Percentiles rank a stretch among this genome's conserved stretches.
Conservation (phyloP, 2,888 invertebrate species). For the Athrips mouffetella region DNA sequence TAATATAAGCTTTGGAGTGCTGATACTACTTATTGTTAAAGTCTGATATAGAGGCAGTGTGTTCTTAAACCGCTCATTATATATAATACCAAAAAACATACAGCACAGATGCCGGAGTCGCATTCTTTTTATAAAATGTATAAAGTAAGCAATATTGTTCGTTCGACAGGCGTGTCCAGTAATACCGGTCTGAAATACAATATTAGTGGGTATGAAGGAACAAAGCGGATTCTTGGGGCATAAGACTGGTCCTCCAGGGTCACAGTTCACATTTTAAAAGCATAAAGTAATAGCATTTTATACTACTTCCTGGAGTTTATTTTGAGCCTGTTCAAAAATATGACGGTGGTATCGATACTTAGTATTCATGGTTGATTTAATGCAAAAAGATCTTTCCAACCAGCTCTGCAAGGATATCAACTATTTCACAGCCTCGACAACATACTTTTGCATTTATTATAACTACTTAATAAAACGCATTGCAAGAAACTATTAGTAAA, state of each 20-base stretch:
- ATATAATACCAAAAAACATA: too few relatives aligned
- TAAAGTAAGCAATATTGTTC: neutral
- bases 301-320: slow-evolving; percentile 10
- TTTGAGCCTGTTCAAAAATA: neutral
- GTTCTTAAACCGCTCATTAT: neutral
- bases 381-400: slow-evolving; percentile 7
- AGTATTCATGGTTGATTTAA: slow-evolving; percentile 1
- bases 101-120: too few relatives aligned
- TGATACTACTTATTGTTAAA: slow-evolving; percentile 9
- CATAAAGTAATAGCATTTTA: slow-evolving; percentile 3
- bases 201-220: neutral
- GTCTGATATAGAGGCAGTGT: neutral
- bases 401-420: slow-evolving; percentile 8
- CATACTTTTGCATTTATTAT: neutral
- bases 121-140: too few relatives aligned
- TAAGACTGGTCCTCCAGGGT: slow-evolving; percentile 2
- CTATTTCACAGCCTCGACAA: neutral
- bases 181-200: neutral
- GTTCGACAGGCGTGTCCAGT: neutral
- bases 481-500: too few relatives aligned
- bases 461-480: too few relatives aligned
- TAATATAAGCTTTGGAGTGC: slow-evolving; percentile 3
- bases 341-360: neutral
- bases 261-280: slow-evolving; percentile 11
- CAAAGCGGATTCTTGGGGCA: neutral